Evolutionary conservation across 1,140 invertebrate species (phyloP).

Genomic region (Zaprionus taronus): DNA sequence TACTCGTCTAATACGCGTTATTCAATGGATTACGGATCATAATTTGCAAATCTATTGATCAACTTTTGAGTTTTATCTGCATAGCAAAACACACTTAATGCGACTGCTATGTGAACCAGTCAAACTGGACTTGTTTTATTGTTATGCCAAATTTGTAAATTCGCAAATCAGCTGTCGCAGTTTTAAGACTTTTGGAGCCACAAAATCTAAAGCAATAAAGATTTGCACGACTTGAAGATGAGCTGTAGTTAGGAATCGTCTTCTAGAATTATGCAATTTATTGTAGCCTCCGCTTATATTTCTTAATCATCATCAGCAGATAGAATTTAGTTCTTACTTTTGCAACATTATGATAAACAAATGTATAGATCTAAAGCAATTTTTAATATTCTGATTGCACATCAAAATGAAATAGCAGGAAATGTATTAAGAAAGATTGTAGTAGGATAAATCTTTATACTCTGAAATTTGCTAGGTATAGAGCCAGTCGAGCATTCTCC

Average conservation of each 20-base stretch:
- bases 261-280: not conserved
- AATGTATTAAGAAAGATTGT: too few relatives aligned
- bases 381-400: too few relatives aligned
- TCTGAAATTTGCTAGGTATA: not conserved
- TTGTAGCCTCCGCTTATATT: not conserved
- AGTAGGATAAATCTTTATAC: too few relatives aligned
- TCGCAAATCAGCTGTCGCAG: not conserved
- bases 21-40: constrained; percentile 40
- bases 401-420: too few relatives aligned
- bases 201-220: not conserved
- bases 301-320: too few relatives aligned
- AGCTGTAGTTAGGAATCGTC: not conserved
- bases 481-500: not conserved
- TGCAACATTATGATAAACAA: too few relatives aligned
- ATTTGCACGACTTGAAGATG: not conserved
- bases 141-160: not conserved
- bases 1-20: constrained; percentile 23
- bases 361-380: too few relatives aligned
- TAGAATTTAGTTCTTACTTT: too few relatives aligned
- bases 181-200: not conserved
- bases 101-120: constrained; percentile 8
- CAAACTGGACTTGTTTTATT: not conserved
- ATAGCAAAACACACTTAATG: constrained; percentile 1
- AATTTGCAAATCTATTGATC: constrained; percentile 25
- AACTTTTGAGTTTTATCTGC: constrained; percentile 23